Evolutionary conservation across 2,113 vertebrate genomes (phyloP).

Genomic region (Sapayoa aenigma): DNA sequence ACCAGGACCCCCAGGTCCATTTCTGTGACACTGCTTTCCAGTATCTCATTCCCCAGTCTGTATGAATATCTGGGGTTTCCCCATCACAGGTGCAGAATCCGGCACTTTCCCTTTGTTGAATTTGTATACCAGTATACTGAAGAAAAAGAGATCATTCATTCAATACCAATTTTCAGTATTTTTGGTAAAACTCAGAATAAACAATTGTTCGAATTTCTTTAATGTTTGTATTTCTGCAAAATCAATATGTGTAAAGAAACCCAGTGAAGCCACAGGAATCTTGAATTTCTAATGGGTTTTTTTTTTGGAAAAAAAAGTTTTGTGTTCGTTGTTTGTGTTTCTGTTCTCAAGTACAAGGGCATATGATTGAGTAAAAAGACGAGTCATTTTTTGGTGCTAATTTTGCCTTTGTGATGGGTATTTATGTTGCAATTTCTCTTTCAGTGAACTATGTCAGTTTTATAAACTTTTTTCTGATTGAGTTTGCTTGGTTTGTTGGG

Average conservation of each 20-base stretch:
- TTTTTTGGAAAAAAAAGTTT: not conserved
- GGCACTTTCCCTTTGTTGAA: not conserved
- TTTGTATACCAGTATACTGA: not conserved
- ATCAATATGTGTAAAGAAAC: not conserved
- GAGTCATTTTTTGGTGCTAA: not conserved
- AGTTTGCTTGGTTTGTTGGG: not conserved
- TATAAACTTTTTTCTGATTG: not conserved
- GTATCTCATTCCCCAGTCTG: not conserved
- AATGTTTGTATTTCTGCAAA: not conserved
- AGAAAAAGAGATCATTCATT: not conserved
- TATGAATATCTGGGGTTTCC: not conserved
- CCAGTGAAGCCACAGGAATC: not conserved
- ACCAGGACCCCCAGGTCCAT: not conserved
- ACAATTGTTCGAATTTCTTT: not conserved
- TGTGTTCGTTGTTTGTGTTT: not conserved
- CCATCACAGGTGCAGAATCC: not conserved
- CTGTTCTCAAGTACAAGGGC: not conserved
- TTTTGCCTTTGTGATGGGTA: not conserved
- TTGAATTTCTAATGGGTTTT: not conserved
- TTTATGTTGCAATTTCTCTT: not conserved
- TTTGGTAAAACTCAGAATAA: not conserved
- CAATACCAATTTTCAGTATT: not conserved
- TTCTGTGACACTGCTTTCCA: not conserved
- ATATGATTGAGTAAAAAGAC: not conserved
- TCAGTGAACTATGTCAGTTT: not conserved